Evolutionary conservation across 2,113 vertebrate species (phyloP).

Genomic region (Hylia prasina): DNA sequence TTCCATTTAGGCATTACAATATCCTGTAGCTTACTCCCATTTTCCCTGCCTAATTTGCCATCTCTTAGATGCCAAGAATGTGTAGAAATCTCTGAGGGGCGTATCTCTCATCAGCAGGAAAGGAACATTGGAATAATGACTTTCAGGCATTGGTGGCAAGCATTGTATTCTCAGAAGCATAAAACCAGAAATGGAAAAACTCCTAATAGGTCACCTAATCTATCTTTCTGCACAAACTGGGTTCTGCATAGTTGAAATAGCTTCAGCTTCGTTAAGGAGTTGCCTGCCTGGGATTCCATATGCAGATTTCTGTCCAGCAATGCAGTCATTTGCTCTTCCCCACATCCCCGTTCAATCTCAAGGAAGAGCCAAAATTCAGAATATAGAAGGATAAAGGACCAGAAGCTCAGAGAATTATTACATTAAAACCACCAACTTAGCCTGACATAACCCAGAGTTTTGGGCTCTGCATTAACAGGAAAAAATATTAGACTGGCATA

Average conservation of each 20-base stretch:
- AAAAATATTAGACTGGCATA: not conserved
- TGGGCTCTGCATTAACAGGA: not conserved
- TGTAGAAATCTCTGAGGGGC: constrained; percentile 33
- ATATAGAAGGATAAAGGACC: not conserved
- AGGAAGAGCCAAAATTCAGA: not conserved
- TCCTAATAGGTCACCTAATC: constrained; percentile 51
- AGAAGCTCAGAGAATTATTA: not conserved
- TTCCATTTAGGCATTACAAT: constrained; percentile 48
- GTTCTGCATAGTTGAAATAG: constrained; percentile 2
- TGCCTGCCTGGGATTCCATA: constrained; percentile 22
- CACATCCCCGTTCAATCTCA: not conserved
- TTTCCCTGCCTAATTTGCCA: constrained; percentile 61
- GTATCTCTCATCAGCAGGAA: constrained; percentile 45
- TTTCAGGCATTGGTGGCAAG: constrained; percentile 55
- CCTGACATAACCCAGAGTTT: not conserved
- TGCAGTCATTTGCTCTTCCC: not conserved
- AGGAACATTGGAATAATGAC: constrained; percentile 56
- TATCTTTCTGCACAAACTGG: constrained; percentile 19
- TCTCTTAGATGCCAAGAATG: constrained; percentile 27
- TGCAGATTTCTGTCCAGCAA: not conserved
- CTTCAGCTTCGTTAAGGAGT: not conserved
- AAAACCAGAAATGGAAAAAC: constrained; percentile 47
- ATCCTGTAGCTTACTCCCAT: constrained; percentile 53
- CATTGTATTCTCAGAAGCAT: constrained; percentile 55
- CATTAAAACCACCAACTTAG: not conserved